phyloP scores from a whole-genome alignment of 2,797 vertebrate genomes.

The Falco naumanni region DNA sequence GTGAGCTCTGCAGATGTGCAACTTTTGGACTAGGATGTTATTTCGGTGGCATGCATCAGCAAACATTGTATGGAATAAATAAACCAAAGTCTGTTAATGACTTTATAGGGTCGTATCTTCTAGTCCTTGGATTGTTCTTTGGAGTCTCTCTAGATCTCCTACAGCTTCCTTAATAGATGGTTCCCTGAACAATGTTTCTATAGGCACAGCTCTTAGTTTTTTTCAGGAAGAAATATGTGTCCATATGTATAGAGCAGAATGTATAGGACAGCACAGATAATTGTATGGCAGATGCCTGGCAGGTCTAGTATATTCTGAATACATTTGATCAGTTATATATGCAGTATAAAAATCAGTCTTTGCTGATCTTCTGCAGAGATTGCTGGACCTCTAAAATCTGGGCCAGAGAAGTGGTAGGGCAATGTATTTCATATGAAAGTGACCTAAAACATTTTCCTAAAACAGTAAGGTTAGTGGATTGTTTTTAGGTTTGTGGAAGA shows the following conservation, averaged over 20 bases:
- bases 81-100: neutral
- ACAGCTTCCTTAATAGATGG: neutral
- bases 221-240: neutral
- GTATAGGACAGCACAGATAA: neutral
- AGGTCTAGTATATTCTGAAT: neutral
- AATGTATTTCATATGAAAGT: neutral
- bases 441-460: neutral
- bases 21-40: neutral
- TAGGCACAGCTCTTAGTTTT: neutral
- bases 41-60: neutral
- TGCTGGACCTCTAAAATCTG: neutral
- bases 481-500: neutral
- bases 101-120: neutral
- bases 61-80: neutral
- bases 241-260: neutral
- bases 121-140: neutral
- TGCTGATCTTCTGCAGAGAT: neutral
- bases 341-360: neutral
- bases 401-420: neutral
- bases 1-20: neutral
- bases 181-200: neutral
- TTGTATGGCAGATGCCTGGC: neutral
- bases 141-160: neutral
- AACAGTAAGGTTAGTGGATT: neutral
- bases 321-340: neutral